Conservation (phyloP, 2,113 vertebrate species). For the Otus sunia region DNA sequence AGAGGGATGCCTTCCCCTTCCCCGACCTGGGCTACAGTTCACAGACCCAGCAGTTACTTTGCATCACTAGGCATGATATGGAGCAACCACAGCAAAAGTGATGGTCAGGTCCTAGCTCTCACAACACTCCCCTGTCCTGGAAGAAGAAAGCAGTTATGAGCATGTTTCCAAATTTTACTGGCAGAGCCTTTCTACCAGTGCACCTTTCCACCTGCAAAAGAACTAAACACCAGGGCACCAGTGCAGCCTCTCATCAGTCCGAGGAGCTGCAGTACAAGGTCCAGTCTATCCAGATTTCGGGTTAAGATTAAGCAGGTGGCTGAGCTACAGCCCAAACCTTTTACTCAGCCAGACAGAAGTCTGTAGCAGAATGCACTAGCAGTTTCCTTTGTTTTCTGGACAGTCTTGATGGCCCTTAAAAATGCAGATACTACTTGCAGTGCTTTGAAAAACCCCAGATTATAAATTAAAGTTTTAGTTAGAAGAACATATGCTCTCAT, state of each 20-base stretch:
- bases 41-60: not conserved
- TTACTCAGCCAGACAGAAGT: not conserved
- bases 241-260: not conserved
- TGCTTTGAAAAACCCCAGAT: not conserved
- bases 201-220: not conserved
- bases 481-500: not conserved
- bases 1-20: not conserved
- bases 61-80: no score
- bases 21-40: not conserved
- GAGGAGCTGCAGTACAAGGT: not conserved
- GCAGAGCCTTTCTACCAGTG: not conserved
- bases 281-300: not conserved
- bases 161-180: not conserved
- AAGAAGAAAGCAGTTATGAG: not conserved
- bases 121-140: not conserved
- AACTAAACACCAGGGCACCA: not conserved
- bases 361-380: not conserved
- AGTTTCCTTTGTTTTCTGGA: not conserved
- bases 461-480: not conserved
- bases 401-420: not conserved
- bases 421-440: not conserved
- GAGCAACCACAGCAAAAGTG: not conserved
- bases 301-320: not conserved
- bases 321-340: not conserved
- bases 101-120: not conserved